phyloP scores from a whole-genome alignment of 2,888 invertebrate species.

The Lymantria monacha region DNA sequence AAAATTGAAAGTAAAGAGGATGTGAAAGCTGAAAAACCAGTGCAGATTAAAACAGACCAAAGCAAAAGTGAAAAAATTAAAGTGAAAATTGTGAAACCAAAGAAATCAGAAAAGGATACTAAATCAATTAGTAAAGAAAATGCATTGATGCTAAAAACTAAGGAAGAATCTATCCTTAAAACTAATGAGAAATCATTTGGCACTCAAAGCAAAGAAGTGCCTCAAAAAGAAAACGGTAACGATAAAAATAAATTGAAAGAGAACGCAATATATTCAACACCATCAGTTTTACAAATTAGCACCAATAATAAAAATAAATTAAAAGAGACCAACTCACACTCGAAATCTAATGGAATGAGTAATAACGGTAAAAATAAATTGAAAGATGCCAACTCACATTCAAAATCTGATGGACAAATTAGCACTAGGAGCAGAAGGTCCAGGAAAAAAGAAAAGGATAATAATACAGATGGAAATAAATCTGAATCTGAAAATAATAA shows the following conservation, averaged over 20 bases:
- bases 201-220: background rate
- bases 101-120: conserved; percentile 12
- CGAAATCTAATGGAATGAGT: conserved; percentile 5
- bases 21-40: conserved; percentile 2
- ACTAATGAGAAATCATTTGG: conserved; percentile 9
- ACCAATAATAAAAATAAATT: no score
- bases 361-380: background rate
- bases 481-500: conserved; percentile 14
- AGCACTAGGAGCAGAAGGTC: conserved; percentile 29
- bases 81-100: conserved; percentile 28
- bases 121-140: conserved; percentile 12
- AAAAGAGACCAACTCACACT: conserved; percentile 7
- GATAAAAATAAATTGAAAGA: no score
- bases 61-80: conserved; percentile 27
- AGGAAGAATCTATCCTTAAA: background rate
- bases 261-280: no score
- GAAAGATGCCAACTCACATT: conserved; percentile 7
- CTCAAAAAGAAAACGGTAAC: background rate
- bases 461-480: conserved; percentile 3
- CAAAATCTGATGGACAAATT: conserved; percentile 11
- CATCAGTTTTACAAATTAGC: no score
- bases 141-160: background rate
- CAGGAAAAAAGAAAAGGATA: conserved; percentile 39
- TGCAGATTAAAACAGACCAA: conserved; percentile 5
- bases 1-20: conserved; percentile 7